Conservation (phyloP, 2,113 vertebrate genomes). For the Chaetodon trifascialis region DNA sequence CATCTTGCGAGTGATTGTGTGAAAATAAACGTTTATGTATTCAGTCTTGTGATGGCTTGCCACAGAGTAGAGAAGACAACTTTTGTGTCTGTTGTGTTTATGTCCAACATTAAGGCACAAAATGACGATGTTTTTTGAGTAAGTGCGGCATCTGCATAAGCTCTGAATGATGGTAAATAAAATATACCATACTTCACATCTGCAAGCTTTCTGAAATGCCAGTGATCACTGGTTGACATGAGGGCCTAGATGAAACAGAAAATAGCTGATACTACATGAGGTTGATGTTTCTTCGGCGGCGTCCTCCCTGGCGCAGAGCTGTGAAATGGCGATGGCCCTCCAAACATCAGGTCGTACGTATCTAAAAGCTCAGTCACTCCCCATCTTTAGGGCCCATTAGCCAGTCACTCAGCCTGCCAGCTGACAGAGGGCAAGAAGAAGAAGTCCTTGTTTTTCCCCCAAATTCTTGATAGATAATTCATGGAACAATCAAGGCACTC, state of each 20-base stretch:
- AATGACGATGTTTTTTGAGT: no score
- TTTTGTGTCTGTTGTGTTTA: background rate
- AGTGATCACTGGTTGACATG: background rate
- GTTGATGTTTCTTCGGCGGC: background rate
- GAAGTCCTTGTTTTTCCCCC: no score
- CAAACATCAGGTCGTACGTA: conserved; percentile 17
- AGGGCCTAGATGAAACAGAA: background rate
- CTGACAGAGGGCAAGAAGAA: conserved; percentile 29
- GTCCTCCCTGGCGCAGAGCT: conserved; percentile 9
- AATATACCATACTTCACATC: background rate
- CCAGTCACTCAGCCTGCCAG: conserved; percentile 38
- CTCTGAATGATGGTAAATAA: background rate
- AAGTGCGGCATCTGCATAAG: background rate
- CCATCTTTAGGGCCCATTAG: conserved; percentile 54
- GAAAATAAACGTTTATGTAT: background rate
- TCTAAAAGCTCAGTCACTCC: conserved; percentile 37
- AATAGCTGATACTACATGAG: background rate
- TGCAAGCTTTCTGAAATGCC: background rate
- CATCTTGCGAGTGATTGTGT: background rate
- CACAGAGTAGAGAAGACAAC: background rate
- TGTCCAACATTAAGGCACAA: background rate
- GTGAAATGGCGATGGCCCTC: conserved; percentile 24
- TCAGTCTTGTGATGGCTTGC: background rate
- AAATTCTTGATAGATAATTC: conserved; percentile 27
- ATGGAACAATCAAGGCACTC: background rate